Conservation (phyloP, 2,797 vertebrate genomes). For the Thunnus albacares region DNA sequence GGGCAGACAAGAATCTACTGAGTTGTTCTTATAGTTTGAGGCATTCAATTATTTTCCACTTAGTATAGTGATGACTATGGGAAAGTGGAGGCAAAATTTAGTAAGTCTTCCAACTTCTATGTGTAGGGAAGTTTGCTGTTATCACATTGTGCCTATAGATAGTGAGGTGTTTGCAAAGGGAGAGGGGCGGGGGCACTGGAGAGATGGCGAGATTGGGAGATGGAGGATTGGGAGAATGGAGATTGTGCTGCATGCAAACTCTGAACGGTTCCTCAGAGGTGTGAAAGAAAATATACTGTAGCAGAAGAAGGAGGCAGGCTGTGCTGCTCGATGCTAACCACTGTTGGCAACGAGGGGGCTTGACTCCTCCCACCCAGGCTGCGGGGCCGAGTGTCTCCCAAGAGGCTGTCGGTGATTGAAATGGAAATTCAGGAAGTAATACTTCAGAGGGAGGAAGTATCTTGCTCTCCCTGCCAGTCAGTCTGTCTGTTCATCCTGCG, state of each 20-base stretch:
- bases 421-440: constrained; percentile 83
- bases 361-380: constrained; percentile 78
- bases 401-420: constrained; percentile 78
- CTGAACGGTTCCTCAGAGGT: constrained; percentile 63
- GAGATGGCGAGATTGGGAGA: constrained; percentile 27
- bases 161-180: constrained; percentile 39
- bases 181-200: not conserved
- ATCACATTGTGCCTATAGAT: constrained; percentile 47
- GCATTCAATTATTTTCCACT: constrained; percentile 56
- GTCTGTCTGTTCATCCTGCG: constrained; percentile 59
- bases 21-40: constrained; percentile 45
- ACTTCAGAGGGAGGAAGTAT: constrained; percentile 71
- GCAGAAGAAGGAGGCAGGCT: constrained; percentile 61
- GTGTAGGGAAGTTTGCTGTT: constrained; percentile 31
- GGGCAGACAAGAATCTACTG: constrained; percentile 29
- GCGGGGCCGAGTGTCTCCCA: constrained; percentile 63
- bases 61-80: constrained; percentile 40
- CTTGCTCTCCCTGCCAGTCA: constrained; percentile 63
- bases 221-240: not conserved
- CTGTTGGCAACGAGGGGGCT: constrained; percentile 75
- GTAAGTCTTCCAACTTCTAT: constrained; percentile 10
- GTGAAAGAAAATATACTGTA: constrained; percentile 47
- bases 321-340: constrained; percentile 64
- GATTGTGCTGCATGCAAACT: constrained; percentile 51
- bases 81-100: constrained; percentile 47